These are phyloP conservation scores for Omphaloscelis lunosa DNA, from an alignment of 2,888 invertebrate species.

Conservation along the genomic window DNA sequence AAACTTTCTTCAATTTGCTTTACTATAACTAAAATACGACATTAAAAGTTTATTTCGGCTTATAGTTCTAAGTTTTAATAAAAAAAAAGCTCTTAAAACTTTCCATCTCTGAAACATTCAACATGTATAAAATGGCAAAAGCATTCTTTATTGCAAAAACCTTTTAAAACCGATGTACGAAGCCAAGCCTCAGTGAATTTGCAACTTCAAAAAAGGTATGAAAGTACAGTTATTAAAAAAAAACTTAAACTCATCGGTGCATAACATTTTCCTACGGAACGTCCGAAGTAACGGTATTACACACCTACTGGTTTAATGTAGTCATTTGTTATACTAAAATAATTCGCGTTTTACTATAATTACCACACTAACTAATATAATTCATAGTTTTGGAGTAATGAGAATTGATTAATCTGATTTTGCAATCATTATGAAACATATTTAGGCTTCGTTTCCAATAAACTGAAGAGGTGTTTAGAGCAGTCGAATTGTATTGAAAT, in stretches of 20 bases:
- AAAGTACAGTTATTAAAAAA: conserved; percentile 17
- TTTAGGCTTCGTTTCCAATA: neutral
- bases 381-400: conserved; percentile 7
- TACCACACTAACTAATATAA: neutral
- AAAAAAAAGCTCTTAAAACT: neutral
- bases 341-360: conserved; percentile 1
- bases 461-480: neutral
- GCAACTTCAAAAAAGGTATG: conserved; percentile 31
- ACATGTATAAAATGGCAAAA: neutral
- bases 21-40: neutral
- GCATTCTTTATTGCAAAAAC: neutral
- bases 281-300: conserved; percentile 36
- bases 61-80: neutral
- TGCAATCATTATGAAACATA: neutral
- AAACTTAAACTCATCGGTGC: conserved; percentile 48
- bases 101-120: neutral
- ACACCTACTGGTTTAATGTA: conserved; percentile 4
- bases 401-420: neutral
- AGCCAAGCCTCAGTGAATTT: conserved; percentile 7
- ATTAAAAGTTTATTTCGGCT: neutral
- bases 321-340: conserved; percentile 7
- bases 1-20: neutral
- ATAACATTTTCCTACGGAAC: conserved; percentile 46
- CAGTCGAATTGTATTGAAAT: too few species aligned
- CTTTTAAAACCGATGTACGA: conserved; percentile 1